Conservation (phyloP, 2,797 vertebrate species). For the Astyanax mexicanus region DNA sequence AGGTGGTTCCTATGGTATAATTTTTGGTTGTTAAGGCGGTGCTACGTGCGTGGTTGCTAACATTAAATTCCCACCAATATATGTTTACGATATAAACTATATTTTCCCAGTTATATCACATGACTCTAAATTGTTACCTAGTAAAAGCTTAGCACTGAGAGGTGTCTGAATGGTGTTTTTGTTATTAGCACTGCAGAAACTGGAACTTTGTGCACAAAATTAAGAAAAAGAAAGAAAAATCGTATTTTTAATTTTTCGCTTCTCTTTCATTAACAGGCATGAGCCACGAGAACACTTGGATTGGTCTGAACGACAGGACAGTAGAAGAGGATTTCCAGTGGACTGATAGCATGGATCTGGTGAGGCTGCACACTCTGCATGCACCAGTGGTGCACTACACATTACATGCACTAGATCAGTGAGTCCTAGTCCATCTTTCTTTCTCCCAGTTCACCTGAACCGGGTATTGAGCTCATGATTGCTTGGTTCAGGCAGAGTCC, state of each 20-base stretch:
- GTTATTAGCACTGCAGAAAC: too few species aligned
- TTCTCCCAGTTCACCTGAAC: not conserved
- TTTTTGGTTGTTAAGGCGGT: too few species aligned
- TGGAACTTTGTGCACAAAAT: not conserved
- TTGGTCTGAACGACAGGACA: constrained; percentile 93
- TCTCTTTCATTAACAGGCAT: constrained; percentile 76
- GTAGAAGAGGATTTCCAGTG: constrained; percentile 98
- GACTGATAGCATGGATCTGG: constrained; percentile 93
- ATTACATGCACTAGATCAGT: not conserved
- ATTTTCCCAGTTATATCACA: too few species aligned
- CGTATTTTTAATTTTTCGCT: not conserved
- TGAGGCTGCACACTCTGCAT: constrained; percentile 67
- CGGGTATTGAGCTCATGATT: not conserved
- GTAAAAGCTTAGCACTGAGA: not conserved
- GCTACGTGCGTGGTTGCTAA: too few species aligned
- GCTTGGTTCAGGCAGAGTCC: not conserved
- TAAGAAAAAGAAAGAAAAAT: not conserved
- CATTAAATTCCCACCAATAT: too few species aligned
- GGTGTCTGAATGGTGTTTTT: constrained; percentile 1
- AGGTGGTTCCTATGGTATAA: too few species aligned
- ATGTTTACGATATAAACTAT: too few species aligned
- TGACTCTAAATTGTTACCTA: constrained; percentile 10
- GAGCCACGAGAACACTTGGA: constrained; percentile 96
- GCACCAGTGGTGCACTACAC: not conserved
- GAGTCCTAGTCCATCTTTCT: not conserved